These are phyloP conservation scores for Caenorhabditis angaria DNA, from an alignment of 2,888 invertebrate genomes.

Conservation along the genomic window DNA sequence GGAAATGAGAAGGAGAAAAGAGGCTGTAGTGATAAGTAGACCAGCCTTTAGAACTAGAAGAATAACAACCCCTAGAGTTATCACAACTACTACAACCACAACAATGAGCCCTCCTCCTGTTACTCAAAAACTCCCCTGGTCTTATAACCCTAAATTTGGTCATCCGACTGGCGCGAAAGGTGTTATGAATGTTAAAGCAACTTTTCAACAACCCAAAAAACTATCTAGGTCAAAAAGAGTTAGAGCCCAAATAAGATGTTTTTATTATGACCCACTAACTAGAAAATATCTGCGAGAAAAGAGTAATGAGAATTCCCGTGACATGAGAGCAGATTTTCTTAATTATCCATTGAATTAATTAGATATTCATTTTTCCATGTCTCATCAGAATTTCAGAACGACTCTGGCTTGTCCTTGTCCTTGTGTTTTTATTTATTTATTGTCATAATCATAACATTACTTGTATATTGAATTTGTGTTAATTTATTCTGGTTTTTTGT, in stretches of 20 bases:
- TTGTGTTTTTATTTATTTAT: not conserved
- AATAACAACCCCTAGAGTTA: slow-evolving; percentile 11
- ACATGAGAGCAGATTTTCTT: slow-evolving; percentile 19
- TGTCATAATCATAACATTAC: not conserved
- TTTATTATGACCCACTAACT: slow-evolving; percentile 31
- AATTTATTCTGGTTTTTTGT: slow-evolving; percentile 3
- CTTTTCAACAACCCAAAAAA: slow-evolving; percentile 27
- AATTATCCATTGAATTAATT: slow-evolving; percentile 31
- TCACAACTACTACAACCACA: slow-evolving; percentile 9
- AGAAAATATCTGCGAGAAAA: slow-evolving; percentile 27
- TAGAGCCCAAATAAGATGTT: slow-evolving; percentile 21
- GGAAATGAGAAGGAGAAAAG: slow-evolving; percentile 26
- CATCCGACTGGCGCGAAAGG: slow-evolving; percentile 25
- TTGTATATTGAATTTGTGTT: not conserved
- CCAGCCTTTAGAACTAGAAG: not conserved
- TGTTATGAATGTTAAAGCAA: slow-evolving; percentile 31
- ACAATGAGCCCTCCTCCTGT: slow-evolving; percentile 6
- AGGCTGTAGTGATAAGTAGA: not conserved
- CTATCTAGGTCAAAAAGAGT: slow-evolving; percentile 21
- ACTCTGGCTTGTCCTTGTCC: slow-evolving; percentile 46
- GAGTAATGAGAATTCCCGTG: slow-evolving; percentile 16
- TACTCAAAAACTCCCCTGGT: slow-evolving; percentile 21
- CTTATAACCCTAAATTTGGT: slow-evolving; percentile 16
- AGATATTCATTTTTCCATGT: not conserved
- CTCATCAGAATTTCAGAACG: slow-evolving; percentile 17